phyloP scores from a whole-genome alignment of 2,113 vertebrate genomes.

The Alethe castanea region DNA sequence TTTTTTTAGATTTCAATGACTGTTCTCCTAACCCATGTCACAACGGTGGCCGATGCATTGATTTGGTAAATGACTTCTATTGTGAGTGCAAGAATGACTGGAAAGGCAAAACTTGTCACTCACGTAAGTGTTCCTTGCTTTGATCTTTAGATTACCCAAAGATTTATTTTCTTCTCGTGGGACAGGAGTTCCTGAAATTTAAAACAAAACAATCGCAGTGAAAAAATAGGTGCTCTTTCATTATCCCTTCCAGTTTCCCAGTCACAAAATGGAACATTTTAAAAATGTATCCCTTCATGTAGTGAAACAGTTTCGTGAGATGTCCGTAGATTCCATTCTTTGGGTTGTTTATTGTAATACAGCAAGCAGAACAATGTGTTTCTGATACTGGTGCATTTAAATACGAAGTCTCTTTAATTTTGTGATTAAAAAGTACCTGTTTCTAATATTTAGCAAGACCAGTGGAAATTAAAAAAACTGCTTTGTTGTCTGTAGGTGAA shows the following conservation, averaged over 20 bases:
- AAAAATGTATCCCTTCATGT: background rate
- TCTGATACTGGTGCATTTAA: background rate
- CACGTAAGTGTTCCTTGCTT: conserved; percentile 79
- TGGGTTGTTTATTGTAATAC: background rate
- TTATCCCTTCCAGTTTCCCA: background rate
- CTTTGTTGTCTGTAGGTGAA: conserved; percentile 74
- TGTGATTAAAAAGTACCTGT: background rate
- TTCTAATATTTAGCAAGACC: background rate
- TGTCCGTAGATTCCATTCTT: background rate
- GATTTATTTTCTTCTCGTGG: conserved; percentile 1
- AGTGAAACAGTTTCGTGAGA: background rate
- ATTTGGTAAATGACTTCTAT: conserved; percentile 91
- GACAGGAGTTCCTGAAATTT: conserved; percentile 48
- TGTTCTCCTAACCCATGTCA: conserved; percentile 88
- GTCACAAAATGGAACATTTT: background rate
- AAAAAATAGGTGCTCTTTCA: background rate
- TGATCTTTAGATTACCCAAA: background rate
- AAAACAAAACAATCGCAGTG: background rate
- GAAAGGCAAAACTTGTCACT: conserved; percentile 97
- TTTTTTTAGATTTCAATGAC: conserved; percentile 86
- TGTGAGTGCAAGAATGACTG: conserved; percentile 88
- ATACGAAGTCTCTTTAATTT: background rate
- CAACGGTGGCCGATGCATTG: conserved; percentile 85
- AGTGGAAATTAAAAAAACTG: background rate
- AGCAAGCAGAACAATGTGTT: background rate